A percentile compares a stretch with the other conserved stretches of the same genome.
Conservation (phyloP, 92 coral and sea anemone genomes). For the Paramuricea clavata region DNA sequence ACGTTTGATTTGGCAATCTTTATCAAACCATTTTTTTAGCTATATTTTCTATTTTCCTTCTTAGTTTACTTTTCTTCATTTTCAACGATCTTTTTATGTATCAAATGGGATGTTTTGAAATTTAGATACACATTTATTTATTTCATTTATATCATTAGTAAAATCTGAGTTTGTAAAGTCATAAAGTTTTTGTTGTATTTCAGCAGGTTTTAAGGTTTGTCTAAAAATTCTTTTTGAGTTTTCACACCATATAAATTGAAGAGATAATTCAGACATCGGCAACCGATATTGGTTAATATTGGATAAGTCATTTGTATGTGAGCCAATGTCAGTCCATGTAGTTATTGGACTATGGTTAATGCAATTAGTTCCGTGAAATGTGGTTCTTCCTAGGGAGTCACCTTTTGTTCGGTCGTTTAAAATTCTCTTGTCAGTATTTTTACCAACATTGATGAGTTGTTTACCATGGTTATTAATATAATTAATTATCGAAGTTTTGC, state of each 20-base stretch:
- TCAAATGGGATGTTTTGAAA: conserved; percentile 23
- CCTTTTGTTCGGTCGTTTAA: conserved; percentile 27
- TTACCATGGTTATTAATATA: conserved; percentile 30
- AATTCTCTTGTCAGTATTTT: conserved; percentile 26
- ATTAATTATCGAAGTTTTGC: conserved; percentile 23
- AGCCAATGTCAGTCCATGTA: conserved; percentile 7
- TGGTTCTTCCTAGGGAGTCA: conserved; percentile 41
- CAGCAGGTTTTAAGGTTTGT: too few relatives aligned
- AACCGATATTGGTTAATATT: too few relatives aligned
- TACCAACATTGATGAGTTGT: background rate
- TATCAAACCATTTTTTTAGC: conserved; percentile 20
- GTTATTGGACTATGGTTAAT: conserved; percentile 30
- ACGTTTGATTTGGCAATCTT: background rate
- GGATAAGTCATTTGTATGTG: too few relatives aligned
- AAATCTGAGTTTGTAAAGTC: background rate
- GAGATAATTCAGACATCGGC: conserved; percentile 9
- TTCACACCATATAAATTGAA: conserved; percentile 17
- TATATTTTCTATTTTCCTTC: background rate
- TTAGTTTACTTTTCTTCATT: conserved; percentile 17
- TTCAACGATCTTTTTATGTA: conserved; percentile 9
- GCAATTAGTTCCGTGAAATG: conserved; percentile 42
- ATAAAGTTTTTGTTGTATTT: too few relatives aligned
- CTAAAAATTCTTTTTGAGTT: too few relatives aligned
- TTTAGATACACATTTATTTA: too few relatives aligned
- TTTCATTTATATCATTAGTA: background rate